Conservation (phyloP, 2,797 vertebrate genomes). For the Erethizon dorsatum region DNA sequence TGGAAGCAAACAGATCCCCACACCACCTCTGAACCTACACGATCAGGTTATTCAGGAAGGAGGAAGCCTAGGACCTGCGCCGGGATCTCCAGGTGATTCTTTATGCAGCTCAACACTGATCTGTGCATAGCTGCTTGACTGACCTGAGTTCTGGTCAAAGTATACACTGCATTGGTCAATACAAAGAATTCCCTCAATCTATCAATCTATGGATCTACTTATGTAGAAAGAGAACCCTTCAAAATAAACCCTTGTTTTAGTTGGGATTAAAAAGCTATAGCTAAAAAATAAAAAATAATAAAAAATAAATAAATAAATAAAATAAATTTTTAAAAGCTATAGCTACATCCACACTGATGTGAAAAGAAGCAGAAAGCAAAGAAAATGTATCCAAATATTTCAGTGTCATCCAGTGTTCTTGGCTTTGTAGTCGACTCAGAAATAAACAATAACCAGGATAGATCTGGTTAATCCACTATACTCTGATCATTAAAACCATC, state of each 20-base stretch:
- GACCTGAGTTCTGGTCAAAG: background rate
- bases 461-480: background rate
- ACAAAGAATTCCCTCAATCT: background rate
- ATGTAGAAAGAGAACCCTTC: background rate
- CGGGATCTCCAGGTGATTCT: background rate
- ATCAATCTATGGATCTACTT: background rate
- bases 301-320: no score
- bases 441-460: background rate
- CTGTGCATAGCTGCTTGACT: background rate
- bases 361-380: constrained; percentile 19
- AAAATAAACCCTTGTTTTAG: constrained; percentile 42
- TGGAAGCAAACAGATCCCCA: background rate
- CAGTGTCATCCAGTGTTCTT: background rate
- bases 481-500: background rate
- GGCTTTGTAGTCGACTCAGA: background rate
- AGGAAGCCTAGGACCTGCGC: background rate
- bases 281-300: no score
- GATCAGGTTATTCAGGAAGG: background rate
- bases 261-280: constrained; percentile 20
- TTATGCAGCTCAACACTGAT: background rate
- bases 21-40: background rate
- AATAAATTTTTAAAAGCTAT: background rate
- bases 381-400: background rate
- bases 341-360: background rate
- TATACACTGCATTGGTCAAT: background rate